Percentiles rank a stretch among this genome's conserved stretches.
Conservation (phyloP, 2,797 vertebrate species). For the Eospalax fontanierii region DNA sequence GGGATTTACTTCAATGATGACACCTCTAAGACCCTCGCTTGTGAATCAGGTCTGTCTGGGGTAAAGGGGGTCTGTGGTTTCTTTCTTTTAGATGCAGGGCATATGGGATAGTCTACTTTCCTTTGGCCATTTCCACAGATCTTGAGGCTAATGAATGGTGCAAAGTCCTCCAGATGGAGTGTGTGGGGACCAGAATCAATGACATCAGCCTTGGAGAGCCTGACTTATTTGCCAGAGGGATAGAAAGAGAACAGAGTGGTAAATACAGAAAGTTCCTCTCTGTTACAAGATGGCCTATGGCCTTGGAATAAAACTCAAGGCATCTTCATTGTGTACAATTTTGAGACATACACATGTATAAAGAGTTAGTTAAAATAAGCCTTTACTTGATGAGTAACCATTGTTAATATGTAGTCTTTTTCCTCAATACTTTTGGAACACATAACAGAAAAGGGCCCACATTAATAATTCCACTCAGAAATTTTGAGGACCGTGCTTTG, state of each 20-base stretch:
- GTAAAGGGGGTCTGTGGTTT: fast-evolving
- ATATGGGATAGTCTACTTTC: slow-evolving; percentile 59
- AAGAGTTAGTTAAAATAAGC: neutral
- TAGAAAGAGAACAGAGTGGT: slow-evolving; percentile 93
- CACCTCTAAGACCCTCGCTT: slow-evolving; percentile 92
- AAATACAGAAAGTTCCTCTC: slow-evolving; percentile 81
- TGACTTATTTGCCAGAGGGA: slow-evolving; percentile 92
- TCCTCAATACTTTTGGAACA: too few relatives aligned
- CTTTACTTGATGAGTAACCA: neutral
- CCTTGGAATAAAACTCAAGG: fast-evolving
- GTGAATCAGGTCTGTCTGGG: slow-evolving; percentile 91
- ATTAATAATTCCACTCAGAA: neutral
- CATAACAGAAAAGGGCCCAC: neutral
- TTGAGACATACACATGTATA: neutral
- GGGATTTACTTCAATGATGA: slow-evolving; percentile 91
- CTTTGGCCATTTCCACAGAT: slow-evolving; percentile 88
- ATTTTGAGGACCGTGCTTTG: fast-evolving
- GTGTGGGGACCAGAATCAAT: slow-evolving; percentile 90
- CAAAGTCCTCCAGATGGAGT: slow-evolving; percentile 92
- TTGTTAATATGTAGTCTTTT: too few relatives aligned
- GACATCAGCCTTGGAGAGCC: slow-evolving; percentile 93
- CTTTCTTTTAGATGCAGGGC: neutral
- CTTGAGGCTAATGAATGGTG: slow-evolving; percentile 94
- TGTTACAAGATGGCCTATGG: neutral
- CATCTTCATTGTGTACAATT: neutral